Base-by-base conservation (phyloP, 2,797 vertebrate genomes). In the Anomalospiza imberbis region DNA sequence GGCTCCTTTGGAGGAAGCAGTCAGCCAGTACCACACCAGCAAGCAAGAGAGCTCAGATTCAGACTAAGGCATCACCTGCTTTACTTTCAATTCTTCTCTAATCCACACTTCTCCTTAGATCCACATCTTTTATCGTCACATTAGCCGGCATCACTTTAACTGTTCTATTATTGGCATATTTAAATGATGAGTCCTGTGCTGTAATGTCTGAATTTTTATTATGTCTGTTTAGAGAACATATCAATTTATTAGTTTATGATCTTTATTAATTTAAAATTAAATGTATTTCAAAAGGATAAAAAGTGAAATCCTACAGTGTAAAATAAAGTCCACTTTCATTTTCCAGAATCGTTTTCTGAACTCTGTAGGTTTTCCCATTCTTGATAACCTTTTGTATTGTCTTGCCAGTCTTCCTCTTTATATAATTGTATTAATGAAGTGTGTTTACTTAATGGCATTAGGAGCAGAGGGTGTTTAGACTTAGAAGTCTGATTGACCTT, bases 1-100 rank as follows among this genome's bases (percentile, higher is more conserved):
- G 97, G 99, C 99, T 17, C 99, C 99, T 94, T 98, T 99, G 93
- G 99, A 99, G 96, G 99, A 99, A 95, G 98, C 98, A 10, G 97
- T 99, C 70, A 97, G 91, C 76, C 97, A 98, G 80, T 98, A 98
- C 76, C 97, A 96, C 2, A 93, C 93, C 45, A 97, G 97, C 76
- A 98, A 98, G 50, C 98, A 98, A 96, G 98, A 98, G 22, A 98
- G 97, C 92, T 99, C 99, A 1, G 99, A 98, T 88, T 99, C 99
- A 29, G 99, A 99, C 98, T 99, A 98, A 98, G 87, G 90, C 91
- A 60, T 85, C 96, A 94, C 91, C 96, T 97, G 97, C 92, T 96
- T 91, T 51, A 18, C 90, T 93, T 78, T 58, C 92, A 57, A 7
- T 94, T 94, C 85, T 94, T 84, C 95, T 94, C 94, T 94, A 96